These are phyloP conservation scores for Drosophila borealis DNA, from an alignment of 2,888 invertebrate species.

Conservation along the genomic window DNA sequence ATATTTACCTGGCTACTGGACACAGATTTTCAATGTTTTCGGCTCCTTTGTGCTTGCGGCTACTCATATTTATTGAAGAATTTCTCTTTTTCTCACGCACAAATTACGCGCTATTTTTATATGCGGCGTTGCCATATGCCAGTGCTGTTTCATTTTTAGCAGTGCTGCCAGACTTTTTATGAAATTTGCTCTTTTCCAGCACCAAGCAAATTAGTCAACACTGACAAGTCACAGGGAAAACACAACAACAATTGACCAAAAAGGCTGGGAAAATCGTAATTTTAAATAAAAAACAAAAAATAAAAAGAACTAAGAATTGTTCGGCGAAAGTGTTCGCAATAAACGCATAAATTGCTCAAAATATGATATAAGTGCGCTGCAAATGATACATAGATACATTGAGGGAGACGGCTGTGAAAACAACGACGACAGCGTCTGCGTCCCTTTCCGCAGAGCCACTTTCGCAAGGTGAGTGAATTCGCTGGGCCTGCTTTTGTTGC, in stretches of 20 bases:
- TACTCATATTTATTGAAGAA: constrained; percentile 76
- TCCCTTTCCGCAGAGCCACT: constrained; percentile 24
- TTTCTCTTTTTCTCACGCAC: constrained; percentile 54
- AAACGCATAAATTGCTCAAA: constrained; percentile 15
- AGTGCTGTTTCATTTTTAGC: background rate
- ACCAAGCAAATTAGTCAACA: constrained; percentile 32
- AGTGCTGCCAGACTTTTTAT: constrained; percentile 32
- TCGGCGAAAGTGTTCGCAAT: background rate
- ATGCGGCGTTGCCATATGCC: constrained; percentile 36
- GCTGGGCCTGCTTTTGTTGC: constrained; percentile 27
- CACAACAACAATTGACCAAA: constrained; percentile 39
- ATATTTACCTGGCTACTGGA: constrained; percentile 81
- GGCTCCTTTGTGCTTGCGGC: constrained; percentile 71
- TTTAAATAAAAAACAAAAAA: background rate
- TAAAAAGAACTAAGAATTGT: background rate
- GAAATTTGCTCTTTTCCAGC: constrained; percentile 1
- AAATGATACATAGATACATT: constrained; percentile 35
- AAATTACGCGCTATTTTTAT: constrained; percentile 71
- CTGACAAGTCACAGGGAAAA: constrained; percentile 40
- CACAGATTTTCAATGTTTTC: constrained; percentile 84
- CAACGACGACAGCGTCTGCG: constrained; percentile 33
- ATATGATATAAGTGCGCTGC: constrained; percentile 8
- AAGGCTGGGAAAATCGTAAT: constrained; percentile 35
- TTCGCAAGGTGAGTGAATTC: constrained; percentile 38
- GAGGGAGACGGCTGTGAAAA: constrained; percentile 33